Evolutionary conservation across 2,888 invertebrate genomes (phyloP).

Genomic region (Ganaspis brasiliensis): DNA sequence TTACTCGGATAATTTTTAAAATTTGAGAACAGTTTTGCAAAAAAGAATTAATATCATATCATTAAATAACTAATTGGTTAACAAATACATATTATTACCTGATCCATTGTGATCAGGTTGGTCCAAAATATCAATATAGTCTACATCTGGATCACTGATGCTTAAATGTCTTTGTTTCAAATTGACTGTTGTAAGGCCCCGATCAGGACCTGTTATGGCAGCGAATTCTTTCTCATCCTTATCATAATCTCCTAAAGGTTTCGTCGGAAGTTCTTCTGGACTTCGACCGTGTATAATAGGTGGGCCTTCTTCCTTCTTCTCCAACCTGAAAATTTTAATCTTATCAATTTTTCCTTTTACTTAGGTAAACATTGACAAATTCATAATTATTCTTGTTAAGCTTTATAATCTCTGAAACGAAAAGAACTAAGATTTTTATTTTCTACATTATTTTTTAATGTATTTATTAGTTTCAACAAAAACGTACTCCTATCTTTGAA

Average conservation of each 20-base stretch:
- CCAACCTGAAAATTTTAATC: slow-evolving; percentile 71
- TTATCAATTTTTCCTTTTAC: neutral
- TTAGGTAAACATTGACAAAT: neutral
- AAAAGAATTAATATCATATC: neutral
- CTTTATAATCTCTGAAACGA: too few species aligned
- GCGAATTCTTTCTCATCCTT: slow-evolving; percentile 85
- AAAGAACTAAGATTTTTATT: too few species aligned
- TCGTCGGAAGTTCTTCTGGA: slow-evolving; percentile 87
- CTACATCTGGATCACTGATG: slow-evolving; percentile 86
- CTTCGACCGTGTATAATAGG: slow-evolving; percentile 87
- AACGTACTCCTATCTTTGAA: too few species aligned
- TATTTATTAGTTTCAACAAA: too few species aligned
- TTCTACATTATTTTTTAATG: too few species aligned
- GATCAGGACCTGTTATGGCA: slow-evolving; percentile 91
- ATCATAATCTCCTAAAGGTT: slow-evolving; percentile 81
- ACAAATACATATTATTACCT: slow-evolving; percentile 69
- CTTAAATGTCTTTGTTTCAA: slow-evolving; percentile 85
- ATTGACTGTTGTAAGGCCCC: slow-evolving; percentile 89
- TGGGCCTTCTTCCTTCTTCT: slow-evolving; percentile 81
- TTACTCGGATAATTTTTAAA: too few species aligned
- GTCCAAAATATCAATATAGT: slow-evolving; percentile 86
- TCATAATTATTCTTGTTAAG: too few species aligned
- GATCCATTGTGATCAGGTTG: slow-evolving; percentile 75
- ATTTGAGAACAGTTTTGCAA: neutral
- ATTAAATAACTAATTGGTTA: too few species aligned